Conservation (phyloP, 2,888 invertebrate species). For the Gastrophysa polygoni region DNA sequence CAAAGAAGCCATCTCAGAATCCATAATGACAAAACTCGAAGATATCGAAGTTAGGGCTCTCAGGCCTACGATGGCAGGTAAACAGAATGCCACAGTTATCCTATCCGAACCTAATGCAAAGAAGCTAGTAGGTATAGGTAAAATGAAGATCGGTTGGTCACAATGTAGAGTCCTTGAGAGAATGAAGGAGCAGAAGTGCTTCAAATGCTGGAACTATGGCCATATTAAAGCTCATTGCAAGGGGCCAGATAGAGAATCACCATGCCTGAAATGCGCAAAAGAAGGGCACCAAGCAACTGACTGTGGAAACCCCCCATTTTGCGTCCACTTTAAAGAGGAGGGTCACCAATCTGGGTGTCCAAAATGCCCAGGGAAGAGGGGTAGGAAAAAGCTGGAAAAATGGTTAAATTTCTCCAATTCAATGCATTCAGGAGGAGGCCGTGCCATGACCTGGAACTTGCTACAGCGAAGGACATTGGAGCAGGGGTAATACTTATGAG, state of each 20-base stretch:
- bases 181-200: not conserved
- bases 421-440: conserved; percentile 14
- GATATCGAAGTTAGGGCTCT: not conserved
- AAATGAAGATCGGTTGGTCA: conserved; percentile 7
- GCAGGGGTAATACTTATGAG: not conserved
- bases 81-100: not conserved
- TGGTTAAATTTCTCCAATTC: conserved; percentile 2
- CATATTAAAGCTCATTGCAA: not conserved
- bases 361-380: not conserved
- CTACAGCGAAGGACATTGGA: not conserved
- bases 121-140: not conserved
- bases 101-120: not conserved
- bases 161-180: conserved; percentile 5
- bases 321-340: not conserved
- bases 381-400: not conserved
- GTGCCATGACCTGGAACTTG: not conserved
- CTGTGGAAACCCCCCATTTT: not conserved
- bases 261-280: not conserved
- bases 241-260: not conserved
- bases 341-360: not conserved
- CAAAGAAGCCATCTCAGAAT: not conserved
- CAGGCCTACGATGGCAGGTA: not conserved
- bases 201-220: conserved; percentile 5
- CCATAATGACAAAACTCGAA: not conserved
- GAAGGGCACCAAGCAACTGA: not conserved